A percentile compares a stretch with the other conserved stretches of the same genome.
Conservation (phyloP, 2,113 vertebrate species). For the Axis porcinus region DNA sequence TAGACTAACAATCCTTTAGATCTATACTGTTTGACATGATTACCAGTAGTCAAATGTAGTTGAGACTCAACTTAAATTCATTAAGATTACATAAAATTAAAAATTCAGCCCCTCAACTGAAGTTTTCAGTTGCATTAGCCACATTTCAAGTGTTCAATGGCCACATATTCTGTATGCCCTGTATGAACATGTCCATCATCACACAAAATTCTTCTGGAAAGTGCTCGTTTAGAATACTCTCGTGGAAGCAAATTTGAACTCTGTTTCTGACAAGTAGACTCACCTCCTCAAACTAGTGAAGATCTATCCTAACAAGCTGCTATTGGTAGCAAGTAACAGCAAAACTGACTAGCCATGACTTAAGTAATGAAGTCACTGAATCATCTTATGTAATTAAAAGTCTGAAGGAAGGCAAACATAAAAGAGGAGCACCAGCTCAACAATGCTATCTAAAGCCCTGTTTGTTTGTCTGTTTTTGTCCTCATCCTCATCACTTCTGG, state of each 20-base stretch:
- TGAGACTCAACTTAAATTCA: background rate
- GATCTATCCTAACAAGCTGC: background rate
- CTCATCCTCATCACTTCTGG: background rate
- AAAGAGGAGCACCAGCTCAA: background rate
- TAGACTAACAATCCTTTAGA: slow-evolving; percentile 21
- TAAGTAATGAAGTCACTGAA: background rate
- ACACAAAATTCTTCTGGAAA: background rate
- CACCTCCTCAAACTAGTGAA: background rate
- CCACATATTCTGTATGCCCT: background rate
- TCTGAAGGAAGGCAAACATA: background rate
- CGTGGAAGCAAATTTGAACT: background rate
- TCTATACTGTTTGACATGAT: background rate
- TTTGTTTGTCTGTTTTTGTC: background rate
- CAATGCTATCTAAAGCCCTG: background rate
- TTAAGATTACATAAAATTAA: slow-evolving; percentile 3
- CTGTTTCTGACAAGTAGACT: background rate
- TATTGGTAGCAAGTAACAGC: background rate
- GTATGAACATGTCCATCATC: background rate
- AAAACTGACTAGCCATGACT: background rate
- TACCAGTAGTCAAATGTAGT: background rate
- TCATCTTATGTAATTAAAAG: background rate
- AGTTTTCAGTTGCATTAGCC: background rate
- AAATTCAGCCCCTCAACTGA: background rate
- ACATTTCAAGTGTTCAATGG: background rate
- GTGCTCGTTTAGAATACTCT: background rate